phyloP scores from a whole-genome alignment of 2,113 vertebrate genomes.

The Phylloscopus whistleri region DNA sequence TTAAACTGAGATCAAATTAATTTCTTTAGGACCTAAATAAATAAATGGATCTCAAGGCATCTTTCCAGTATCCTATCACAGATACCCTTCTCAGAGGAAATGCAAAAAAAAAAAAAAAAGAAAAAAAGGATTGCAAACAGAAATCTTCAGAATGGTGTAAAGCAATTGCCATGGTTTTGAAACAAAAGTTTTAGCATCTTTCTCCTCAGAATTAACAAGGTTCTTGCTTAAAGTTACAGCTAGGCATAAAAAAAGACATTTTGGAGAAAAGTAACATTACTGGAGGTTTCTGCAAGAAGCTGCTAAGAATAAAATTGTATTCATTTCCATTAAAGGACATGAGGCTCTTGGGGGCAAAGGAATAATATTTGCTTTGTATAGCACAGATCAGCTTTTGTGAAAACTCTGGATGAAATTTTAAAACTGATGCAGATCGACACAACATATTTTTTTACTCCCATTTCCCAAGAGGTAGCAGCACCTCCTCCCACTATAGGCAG shows the following conservation, averaged over 20 bases:
- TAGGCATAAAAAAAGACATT: not conserved
- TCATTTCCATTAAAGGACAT: not conserved
- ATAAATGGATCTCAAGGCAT: not conserved
- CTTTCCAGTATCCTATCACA: not conserved
- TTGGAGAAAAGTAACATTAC: not conserved
- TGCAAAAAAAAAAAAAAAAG: not conserved
- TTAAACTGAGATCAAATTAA: not conserved
- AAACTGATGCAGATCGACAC: not conserved
- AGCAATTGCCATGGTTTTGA: not conserved
- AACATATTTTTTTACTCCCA: not conserved
- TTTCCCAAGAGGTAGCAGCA: not conserved
- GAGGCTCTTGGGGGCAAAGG: not conserved
- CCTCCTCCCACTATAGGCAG: not conserved
- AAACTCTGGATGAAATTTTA: not conserved
- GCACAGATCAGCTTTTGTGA: not conserved
- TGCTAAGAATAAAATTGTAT: constrained; percentile 21
- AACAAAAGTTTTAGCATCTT: not conserved
- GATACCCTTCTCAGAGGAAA: not conserved
- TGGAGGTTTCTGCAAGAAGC: not conserved
- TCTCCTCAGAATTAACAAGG: not conserved
- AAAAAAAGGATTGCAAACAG: not conserved
- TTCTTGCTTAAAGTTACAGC: not conserved
- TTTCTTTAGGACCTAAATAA: not conserved
- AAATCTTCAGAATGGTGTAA: not conserved
- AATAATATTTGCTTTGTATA: not conserved